Evolutionary conservation across 2,797 vertebrate species (phyloP).

Genomic region (Acanthopagrus latus): DNA sequence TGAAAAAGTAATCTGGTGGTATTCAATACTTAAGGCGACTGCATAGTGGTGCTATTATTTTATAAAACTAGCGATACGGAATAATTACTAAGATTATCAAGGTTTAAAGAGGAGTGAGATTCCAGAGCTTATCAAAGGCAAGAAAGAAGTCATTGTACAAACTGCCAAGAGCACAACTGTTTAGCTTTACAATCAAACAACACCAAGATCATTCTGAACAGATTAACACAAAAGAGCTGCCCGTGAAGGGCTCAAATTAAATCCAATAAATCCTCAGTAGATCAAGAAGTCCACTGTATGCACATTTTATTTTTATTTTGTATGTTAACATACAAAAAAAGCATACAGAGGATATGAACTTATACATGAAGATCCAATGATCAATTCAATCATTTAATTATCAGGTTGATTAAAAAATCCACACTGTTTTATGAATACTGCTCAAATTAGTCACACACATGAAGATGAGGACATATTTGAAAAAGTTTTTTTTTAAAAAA

Average conservation of each 20-base stretch:
- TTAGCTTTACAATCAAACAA: conserved; percentile 32
- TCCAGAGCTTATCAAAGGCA: conserved; percentile 25
- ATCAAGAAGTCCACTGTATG: background rate
- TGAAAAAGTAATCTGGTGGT: background rate
- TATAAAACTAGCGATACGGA: conserved; percentile 7
- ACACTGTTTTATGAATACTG: background rate
- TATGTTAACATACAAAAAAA: conserved; percentile 1
- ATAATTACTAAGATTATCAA: conserved; percentile 44
- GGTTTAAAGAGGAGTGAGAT: conserved; percentile 39
- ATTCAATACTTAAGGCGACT: background rate
- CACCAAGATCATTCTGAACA: background rate
- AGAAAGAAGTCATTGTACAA: conserved; percentile 50
- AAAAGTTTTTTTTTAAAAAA: too few species aligned
- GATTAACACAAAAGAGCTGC: background rate
- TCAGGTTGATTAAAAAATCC: background rate
- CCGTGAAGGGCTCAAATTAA: background rate
- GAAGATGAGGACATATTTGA: background rate
- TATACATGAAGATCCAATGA: background rate
- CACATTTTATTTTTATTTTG: background rate
- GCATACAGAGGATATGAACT: background rate
- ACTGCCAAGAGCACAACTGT: conserved; percentile 10
- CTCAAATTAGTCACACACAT: background rate
- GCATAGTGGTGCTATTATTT: background rate
- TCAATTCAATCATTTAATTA: background rate
- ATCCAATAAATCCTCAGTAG: conserved; percentile 2